Percentiles rank a stretch among this genome's conserved stretches.
Evolutionary conservation across 2,113 vertebrate genomes (phyloP).

Genomic region (Piliocolobus tephrosceles): DNA sequence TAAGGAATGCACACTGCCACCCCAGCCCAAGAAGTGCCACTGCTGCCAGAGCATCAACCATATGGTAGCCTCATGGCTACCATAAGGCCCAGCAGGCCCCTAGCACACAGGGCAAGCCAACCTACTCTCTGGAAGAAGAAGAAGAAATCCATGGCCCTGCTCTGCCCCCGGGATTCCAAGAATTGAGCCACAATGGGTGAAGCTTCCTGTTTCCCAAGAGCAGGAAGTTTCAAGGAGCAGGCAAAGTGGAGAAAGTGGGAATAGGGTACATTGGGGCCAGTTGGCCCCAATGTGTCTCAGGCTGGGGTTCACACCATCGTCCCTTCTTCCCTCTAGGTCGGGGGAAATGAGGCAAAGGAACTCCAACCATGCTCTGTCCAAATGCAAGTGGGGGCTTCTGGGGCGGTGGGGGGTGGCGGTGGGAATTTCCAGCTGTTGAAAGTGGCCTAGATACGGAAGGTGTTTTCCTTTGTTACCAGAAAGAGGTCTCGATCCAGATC

Average conservation of each 20-base stretch:
- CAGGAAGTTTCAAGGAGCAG: constrained; percentile 79
- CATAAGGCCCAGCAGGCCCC: constrained; percentile 90
- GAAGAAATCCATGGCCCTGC: constrained; percentile 86
- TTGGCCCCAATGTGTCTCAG: constrained; percentile 52
- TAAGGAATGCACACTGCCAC: constrained; percentile 98
- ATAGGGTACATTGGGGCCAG: constrained; percentile 42
- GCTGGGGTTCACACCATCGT: constrained; percentile 51
- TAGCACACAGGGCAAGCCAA: constrained; percentile 93
- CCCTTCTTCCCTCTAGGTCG: constrained; percentile 52
- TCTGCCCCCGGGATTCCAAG: constrained; percentile 82
- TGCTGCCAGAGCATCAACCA: constrained; percentile 98
- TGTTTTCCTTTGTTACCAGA: background rate
- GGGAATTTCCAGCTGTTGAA: constrained; percentile 2
- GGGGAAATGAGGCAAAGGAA: constrained; percentile 44
- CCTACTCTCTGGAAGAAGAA: constrained; percentile 87
- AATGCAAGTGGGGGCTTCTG: constrained; percentile 22
- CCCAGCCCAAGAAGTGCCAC: constrained; percentile 99
- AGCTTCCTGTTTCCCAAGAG: constrained; percentile 40
- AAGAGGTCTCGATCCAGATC: too few relatives aligned
- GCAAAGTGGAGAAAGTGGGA: constrained; percentile 70
- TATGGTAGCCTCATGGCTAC: constrained; percentile 96
- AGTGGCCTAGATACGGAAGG: background rate
- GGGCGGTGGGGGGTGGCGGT: background rate
- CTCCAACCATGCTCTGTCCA: constrained; percentile 27
- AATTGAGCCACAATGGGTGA: constrained; percentile 83